These are phyloP conservation scores for Trochalopteron elliotii DNA, from an alignment of 2,113 vertebrate species.

Conservation along the genomic window DNA sequence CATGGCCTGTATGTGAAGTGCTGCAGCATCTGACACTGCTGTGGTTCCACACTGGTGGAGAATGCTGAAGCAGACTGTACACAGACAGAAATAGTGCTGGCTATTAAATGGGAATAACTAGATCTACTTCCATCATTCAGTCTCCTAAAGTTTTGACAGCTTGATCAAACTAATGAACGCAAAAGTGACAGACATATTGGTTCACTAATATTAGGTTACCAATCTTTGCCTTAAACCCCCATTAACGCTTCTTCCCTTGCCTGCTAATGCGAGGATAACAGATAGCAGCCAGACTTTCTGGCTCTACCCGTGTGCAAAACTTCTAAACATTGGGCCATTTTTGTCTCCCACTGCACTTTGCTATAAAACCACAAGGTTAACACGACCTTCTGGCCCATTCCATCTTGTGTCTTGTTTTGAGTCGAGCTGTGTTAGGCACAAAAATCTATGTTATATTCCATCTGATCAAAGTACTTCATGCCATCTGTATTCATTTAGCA, in stretches of 20 bases:
- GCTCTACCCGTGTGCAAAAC: constrained; percentile 79
- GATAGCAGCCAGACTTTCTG: constrained; percentile 87
- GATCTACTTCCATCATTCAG: constrained; percentile 63
- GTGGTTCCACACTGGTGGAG: neutral
- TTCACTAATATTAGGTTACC: constrained; percentile 80
- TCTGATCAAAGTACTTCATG: constrained; percentile 74
- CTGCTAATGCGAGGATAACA: constrained; percentile 79
- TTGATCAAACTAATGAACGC: constrained; percentile 71
- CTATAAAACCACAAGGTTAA: constrained; percentile 86
- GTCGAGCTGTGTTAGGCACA: constrained; percentile 68
- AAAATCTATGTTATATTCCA: constrained; percentile 77
- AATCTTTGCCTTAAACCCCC: constrained; percentile 69
- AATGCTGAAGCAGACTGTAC: neutral
- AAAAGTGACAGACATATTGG: constrained; percentile 73
- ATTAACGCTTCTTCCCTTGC: constrained; percentile 76
- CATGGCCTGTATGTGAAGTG: neutral
- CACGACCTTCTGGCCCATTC: constrained; percentile 76
- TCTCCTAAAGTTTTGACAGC: constrained; percentile 75
- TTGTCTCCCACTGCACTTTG: constrained; percentile 79
- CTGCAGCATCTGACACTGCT: neutral
- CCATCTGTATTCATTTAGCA: constrained; percentile 79
- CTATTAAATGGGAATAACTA: constrained; percentile 28
- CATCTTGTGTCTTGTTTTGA: constrained; percentile 62
- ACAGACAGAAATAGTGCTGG: neutral
- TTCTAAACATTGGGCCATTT: constrained; percentile 76